phyloP scores from a whole-genome alignment of 2,888 invertebrate species.

The Tuberolachnus salignus region DNA sequence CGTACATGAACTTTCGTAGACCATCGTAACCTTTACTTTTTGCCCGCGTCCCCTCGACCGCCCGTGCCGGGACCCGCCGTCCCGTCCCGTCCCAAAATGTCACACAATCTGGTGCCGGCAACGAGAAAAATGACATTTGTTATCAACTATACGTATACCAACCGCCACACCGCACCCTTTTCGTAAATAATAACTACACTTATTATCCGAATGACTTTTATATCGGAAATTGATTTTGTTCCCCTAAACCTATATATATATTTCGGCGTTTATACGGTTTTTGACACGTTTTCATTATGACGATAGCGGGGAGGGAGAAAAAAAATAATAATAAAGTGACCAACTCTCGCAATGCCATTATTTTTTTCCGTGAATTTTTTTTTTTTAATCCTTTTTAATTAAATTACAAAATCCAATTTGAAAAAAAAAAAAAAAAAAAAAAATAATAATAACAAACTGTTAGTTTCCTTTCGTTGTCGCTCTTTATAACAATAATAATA shows the following conservation, averaged over 20 bases:
- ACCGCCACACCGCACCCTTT: background rate
- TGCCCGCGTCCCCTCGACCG: background rate
- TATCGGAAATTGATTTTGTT: slow-evolving; percentile 47
- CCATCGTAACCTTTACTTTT: slow-evolving; percentile 49
- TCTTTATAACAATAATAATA: background rate
- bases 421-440: background rate
- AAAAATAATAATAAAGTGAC: background rate
- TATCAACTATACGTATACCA: slow-evolving; percentile 21
- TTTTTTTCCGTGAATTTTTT: background rate
- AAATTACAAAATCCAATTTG: slow-evolving; percentile 23
- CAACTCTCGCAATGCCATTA: background rate
- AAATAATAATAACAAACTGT: background rate
- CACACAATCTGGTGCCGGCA: slow-evolving; percentile 39
- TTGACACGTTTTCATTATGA: slow-evolving; percentile 21
- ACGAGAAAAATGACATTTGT: slow-evolving; percentile 50
- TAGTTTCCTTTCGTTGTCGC: slow-evolving; percentile 12
- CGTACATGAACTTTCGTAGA: slow-evolving; percentile 43
- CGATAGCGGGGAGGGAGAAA: background rate
- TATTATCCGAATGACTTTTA: slow-evolving; percentile 38
- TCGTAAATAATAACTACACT: slow-evolving; percentile 31
- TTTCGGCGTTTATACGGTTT: background rate
- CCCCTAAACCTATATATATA: background rate
- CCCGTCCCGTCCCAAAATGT: too few relatives aligned
- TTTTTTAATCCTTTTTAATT: slow-evolving; percentile 35
- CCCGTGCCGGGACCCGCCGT: background rate